Base-by-base conservation (phyloP, 2,888 invertebrate species). In the Euzetes globulus region DNA sequence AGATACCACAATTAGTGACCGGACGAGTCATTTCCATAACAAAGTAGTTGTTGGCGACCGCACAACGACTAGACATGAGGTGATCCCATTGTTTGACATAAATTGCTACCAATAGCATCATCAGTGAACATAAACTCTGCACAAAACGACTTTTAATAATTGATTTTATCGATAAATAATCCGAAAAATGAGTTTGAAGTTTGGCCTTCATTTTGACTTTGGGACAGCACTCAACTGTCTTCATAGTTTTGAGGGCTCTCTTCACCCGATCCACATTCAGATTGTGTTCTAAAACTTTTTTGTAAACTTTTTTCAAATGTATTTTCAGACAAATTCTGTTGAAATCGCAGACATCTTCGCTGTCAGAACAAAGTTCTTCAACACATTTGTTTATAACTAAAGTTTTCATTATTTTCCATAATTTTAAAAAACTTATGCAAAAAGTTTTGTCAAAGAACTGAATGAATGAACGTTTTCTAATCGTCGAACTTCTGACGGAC, bases 11-110 rank as follows among this genome's bases (percentile, higher is more conserved):
- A 83, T 91, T 87, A 27, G 91, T 89, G 73, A 91, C 85, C 33
- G 93, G 93, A 78, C 93, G 85, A 27, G 91, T 90, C 72, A 90
- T 90, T 84, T 94, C 93, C 91, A 91, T 91, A 78, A 92, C 84
- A 76, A 93, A 85, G 82, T 90, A 91, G 85, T 92, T 92, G 83
- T 90, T 91, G 78, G 90, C 89, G 81, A 93, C 81, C 78, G 92
- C 83, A 83, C 94, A 94, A 80, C 91, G 87, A 55, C 72, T 55
- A 17, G 72, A 25, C 13, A 50, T 25, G n/a, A 71, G 13, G 13
- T 50, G 33, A 55, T 50, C 50, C 71, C 71, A 71, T 68, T 22
- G 37, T 41, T 45, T 29, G 13, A 68, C 37, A 68, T 68, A 68
- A 22, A 68, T 68, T 68, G 68, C 45, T 2, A 68, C 45, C 19